Evolutionary conservation across 2,113 vertebrate species (phyloP).

Genomic region (Eulemur rufifrons): DNA sequence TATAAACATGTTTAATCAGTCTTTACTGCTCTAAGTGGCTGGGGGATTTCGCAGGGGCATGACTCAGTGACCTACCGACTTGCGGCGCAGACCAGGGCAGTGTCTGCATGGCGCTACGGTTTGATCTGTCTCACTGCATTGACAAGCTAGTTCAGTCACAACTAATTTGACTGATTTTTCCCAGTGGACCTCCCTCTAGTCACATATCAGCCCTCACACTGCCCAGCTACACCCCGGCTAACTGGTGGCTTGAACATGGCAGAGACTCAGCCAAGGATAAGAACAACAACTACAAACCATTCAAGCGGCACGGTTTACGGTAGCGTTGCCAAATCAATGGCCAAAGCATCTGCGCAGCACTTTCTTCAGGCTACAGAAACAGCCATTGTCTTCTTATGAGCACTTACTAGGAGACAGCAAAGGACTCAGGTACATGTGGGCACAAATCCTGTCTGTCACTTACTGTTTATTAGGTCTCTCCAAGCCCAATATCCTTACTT

Average conservation of each 20-base stretch:
- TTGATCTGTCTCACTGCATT: not conserved
- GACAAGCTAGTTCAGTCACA: constrained; percentile 32
- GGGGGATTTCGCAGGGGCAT: constrained; percentile 69
- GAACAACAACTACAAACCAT: not conserved
- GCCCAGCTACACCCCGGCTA: not conserved
- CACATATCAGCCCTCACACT: not conserved
- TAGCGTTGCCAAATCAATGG: accelerated
- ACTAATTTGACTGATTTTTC: not conserved
- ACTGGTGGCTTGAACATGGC: not conserved
- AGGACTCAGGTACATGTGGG: too few species aligned
- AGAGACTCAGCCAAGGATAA: not conserved
- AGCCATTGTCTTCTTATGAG: not conserved
- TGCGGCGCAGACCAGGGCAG: not conserved
- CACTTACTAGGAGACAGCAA: accelerated
- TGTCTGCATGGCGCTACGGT: not conserved
- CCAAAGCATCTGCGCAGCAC: accelerated
- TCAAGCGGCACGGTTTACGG: accelerated
- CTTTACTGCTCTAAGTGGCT: constrained; percentile 75
- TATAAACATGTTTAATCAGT: constrained; percentile 83
- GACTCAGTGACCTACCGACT: constrained; percentile 44
- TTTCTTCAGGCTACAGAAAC: not conserved
- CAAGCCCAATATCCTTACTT: not conserved
- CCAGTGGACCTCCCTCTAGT: not conserved
- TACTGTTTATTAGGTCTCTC: not conserved
- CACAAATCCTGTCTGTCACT: not conserved